Conservation (phyloP, 2,113 vertebrate genomes). For the Podilymbus podiceps region DNA sequence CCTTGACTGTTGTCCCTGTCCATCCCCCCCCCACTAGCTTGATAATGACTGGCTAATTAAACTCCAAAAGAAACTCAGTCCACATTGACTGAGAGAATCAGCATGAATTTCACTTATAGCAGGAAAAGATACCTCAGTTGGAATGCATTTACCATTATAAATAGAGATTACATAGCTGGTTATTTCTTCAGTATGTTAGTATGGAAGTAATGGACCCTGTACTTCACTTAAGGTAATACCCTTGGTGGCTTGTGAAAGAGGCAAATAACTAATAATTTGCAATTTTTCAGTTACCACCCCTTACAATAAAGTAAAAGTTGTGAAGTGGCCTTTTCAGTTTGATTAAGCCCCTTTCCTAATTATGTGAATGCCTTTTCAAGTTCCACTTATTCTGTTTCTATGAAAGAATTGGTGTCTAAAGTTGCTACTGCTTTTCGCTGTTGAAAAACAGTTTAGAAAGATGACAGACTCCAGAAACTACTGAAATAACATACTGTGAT, state of each 20-base stretch:
- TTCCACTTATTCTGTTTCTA: neutral
- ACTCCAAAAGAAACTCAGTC: neutral
- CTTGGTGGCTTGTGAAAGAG: neutral
- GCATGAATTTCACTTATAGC: neutral
- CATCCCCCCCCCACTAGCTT: neutral
- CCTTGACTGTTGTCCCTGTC: neutral
- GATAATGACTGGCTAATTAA: neutral
- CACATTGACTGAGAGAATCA: neutral
- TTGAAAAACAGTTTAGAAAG: neutral
- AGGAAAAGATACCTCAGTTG: neutral
- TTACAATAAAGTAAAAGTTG: neutral
- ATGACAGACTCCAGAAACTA: neutral
- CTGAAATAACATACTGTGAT: neutral
- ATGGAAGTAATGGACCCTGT: neutral
- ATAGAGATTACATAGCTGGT: neutral
- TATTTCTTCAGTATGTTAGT: neutral
- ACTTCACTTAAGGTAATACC: neutral
- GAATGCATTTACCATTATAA: neutral
- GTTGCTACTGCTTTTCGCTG: neutral
- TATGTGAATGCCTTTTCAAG: neutral
- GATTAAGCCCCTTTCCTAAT: neutral
- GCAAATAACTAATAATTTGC: neutral
- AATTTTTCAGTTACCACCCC: neutral
- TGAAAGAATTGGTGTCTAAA: neutral
- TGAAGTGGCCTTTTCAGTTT: neutral